Conservation (phyloP, 2,888 invertebrate species). For the Brachyopa scutellaris region DNA sequence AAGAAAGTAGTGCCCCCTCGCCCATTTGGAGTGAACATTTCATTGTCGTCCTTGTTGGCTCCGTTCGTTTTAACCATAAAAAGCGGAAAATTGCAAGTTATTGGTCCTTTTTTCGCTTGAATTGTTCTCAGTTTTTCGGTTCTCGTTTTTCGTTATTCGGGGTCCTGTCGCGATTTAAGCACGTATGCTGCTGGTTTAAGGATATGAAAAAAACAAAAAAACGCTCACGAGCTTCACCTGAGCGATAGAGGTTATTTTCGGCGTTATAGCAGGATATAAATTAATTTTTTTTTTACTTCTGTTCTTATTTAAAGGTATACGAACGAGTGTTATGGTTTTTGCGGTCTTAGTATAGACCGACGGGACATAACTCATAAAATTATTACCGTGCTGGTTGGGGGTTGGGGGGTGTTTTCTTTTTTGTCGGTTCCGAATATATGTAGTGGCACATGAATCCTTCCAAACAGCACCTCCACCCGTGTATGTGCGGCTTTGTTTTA, state of each 20-base stretch:
- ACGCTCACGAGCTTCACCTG: background rate
- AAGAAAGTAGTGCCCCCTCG: constrained; percentile 3
- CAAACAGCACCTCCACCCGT: background rate
- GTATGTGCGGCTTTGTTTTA: constrained; percentile 15
- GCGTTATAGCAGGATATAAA: constrained; percentile 56
- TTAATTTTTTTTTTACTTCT: constrained; percentile 65
- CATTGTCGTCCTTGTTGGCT: constrained; percentile 48
- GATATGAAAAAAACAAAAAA: too few relatives aligned
- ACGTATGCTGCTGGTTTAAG: constrained; percentile 20
- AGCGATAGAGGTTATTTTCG: constrained; percentile 44
- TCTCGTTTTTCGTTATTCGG: background rate
- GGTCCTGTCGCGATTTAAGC: constrained; percentile 6
- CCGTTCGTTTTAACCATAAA: constrained; percentile 25
- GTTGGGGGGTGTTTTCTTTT: background rate
- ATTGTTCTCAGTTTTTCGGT: background rate
- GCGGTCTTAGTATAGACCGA: constrained; percentile 14
- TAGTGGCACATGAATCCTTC: constrained; percentile 26
- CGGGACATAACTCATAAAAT: constrained; percentile 39
- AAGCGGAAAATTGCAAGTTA: constrained; percentile 63
- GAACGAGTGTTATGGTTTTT: constrained; percentile 59
- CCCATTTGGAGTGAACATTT: constrained; percentile 40
- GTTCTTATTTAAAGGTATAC: too few relatives aligned
- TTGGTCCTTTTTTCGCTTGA: constrained; percentile 42
- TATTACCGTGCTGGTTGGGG: constrained; percentile 27
- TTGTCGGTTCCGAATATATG: background rate